phyloP scores from a whole-genome alignment of 2,888 invertebrate genomes.

The Ennomos quercinarius region DNA sequence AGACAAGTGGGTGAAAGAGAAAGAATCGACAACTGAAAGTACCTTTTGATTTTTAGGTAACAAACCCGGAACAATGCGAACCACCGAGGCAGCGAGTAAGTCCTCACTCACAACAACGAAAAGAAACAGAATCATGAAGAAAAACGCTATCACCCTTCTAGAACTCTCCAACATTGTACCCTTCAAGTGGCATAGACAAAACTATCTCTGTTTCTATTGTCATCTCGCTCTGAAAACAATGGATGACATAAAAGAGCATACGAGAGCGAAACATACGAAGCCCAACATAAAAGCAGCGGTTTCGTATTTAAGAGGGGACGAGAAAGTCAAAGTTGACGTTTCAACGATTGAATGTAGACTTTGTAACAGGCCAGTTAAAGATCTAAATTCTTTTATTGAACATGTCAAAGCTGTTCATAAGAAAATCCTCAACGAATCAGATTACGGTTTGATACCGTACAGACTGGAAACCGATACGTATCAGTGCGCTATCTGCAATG shows the following conservation, averaged over 20 bases:
- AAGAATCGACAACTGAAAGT: slow-evolving; percentile 15
- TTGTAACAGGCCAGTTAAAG: slow-evolving; percentile 50
- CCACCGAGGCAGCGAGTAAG: slow-evolving; percentile 55
- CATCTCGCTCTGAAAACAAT: slow-evolving; percentile 65
- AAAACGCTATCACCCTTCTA: slow-evolving; percentile 67
- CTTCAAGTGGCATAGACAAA: slow-evolving; percentile 78
- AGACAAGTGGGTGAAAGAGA: background rate
- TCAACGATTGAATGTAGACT: slow-evolving; percentile 54
- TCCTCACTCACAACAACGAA: slow-evolving; percentile 68
- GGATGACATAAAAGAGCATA: slow-evolving; percentile 69
- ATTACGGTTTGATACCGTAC: slow-evolving; percentile 70
- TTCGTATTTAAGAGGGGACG: slow-evolving; percentile 66
- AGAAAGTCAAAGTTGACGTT: slow-evolving; percentile 76
- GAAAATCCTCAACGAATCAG: slow-evolving; percentile 57
- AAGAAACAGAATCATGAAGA: slow-evolving; percentile 71
- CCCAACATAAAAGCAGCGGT: slow-evolving; percentile 68
- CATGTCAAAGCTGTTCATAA: slow-evolving; percentile 62
- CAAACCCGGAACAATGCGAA: slow-evolving; percentile 27
- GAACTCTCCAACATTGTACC: slow-evolving; percentile 68
- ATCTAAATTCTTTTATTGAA: slow-evolving; percentile 52
- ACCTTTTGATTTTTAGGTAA: slow-evolving; percentile 65
- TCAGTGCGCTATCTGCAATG: slow-evolving; percentile 66
- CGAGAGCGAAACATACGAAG: slow-evolving; percentile 56
- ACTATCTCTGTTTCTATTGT: slow-evolving; percentile 76
- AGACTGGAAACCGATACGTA: slow-evolving; percentile 53